phyloP scores from a whole-genome alignment of 1,140 invertebrate species.

The Sitobion miscanthi region DNA sequence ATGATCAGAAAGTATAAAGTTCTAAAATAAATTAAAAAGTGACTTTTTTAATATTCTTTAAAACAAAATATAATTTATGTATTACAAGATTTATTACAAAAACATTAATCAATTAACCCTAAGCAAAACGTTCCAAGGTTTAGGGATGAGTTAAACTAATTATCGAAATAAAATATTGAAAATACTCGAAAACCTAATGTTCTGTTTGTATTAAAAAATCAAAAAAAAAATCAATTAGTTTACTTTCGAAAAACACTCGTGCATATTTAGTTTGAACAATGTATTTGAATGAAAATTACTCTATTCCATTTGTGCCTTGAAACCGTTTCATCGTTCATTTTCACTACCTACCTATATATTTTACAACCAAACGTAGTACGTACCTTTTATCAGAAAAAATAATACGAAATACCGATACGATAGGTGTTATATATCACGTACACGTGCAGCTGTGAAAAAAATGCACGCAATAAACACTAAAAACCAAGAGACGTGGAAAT shows the following conservation, averaged over 20 bases:
- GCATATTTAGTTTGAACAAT: neutral
- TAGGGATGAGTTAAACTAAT: neutral
- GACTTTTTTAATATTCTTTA: too few species aligned
- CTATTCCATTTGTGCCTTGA: neutral
- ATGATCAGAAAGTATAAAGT: too few species aligned
- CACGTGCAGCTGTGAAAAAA: neutral
- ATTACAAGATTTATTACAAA: too few species aligned
- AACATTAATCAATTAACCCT: too few species aligned
- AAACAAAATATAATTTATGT: too few species aligned
- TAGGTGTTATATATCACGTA: neutral
- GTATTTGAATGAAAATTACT: neutral
- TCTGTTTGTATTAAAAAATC: neutral
- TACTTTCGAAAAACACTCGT: neutral
- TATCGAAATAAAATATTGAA: neutral
- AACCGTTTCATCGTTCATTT: neutral
- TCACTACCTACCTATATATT: neutral
- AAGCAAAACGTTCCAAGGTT: neutral
- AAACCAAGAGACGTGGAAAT: neutral
- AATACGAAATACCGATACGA: neutral
- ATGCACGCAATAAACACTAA: neutral
- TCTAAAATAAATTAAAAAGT: too few species aligned
- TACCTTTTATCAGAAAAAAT: neutral
- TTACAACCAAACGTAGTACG: neutral
- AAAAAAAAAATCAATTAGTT: neutral
- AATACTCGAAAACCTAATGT: neutral